These are phyloP conservation scores for Anarrhichthys ocellatus DNA, from an alignment of 2,113 vertebrate species.

Conservation along the genomic window DNA sequence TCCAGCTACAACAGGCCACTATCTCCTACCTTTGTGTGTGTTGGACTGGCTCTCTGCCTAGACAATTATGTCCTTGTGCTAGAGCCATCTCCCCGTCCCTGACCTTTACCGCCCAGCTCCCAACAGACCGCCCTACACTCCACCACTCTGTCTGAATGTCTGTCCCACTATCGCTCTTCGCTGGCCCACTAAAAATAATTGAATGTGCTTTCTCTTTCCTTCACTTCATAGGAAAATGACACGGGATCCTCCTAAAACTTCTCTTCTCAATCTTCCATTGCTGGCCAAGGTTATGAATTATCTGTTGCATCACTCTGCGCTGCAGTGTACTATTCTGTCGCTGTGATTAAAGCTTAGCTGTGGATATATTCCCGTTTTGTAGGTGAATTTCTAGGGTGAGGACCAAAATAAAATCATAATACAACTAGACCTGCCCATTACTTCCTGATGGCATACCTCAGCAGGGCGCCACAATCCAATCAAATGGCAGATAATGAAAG, in stretches of 20 bases:
- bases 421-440: slow-evolving; percentile 58
- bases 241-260: neutral
- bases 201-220: slow-evolving; percentile 3
- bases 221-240: neutral
- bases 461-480: slow-evolving; percentile 74
- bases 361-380: slow-evolving; percentile 27
- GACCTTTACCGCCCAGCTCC: slow-evolving; percentile 76
- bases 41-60: slow-evolving; percentile 61
- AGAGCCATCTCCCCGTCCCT: slow-evolving; percentile 70
- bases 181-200: slow-evolving; percentile 27
- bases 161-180: slow-evolving; percentile 46
- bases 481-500: slow-evolving; percentile 74
- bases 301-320: neutral
- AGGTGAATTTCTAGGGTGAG: slow-evolving; percentile 10
- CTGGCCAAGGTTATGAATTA: neutral
- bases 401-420: slow-evolving; percentile 60
- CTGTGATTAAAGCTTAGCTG: slow-evolving; percentile 27
- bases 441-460: slow-evolving; percentile 64
- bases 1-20: slow-evolving; percentile 36
- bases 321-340: neutral
- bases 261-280: neutral
- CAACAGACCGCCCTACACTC: slow-evolving; percentile 59
- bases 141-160: slow-evolving; percentile 63
- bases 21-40: slow-evolving; percentile 45
- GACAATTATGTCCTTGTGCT: slow-evolving; percentile 73